Conservation (phyloP, 2,113 vertebrate genomes). For the Pygoscelis adeliae region DNA sequence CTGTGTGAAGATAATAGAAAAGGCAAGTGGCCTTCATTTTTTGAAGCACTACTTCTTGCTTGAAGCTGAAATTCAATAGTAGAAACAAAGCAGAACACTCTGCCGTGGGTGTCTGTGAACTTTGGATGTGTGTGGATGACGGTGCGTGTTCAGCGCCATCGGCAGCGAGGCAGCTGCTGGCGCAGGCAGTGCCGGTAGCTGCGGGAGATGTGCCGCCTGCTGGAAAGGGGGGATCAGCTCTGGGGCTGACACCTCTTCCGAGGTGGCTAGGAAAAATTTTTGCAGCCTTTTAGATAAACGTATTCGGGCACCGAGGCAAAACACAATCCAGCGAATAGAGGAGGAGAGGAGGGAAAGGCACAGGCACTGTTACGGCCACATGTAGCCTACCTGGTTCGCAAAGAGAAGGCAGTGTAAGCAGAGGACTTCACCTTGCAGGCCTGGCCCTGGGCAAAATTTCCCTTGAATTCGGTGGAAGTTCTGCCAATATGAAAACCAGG, state of each 20-base stretch:
- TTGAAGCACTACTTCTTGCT: neutral
- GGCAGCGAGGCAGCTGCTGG: neutral
- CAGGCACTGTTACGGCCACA: accelerated
- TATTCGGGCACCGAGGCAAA: neutral
- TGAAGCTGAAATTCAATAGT: neutral
- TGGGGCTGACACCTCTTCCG: neutral
- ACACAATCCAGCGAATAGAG: accelerated
- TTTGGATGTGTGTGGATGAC: neutral
- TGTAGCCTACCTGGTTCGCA: accelerated
- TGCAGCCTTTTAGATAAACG: neutral
- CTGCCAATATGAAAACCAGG: neutral
- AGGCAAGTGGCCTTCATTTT: neutral
- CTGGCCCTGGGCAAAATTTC: neutral
- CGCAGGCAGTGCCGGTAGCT: accelerated
- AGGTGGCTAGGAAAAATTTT: neutral
- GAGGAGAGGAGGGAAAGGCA: neutral
- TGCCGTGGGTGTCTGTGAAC: accelerated
- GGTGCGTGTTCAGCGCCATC: accelerated
- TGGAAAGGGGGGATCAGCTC: neutral
- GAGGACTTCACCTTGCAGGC: neutral
- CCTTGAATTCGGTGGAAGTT: neutral
- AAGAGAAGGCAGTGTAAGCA: neutral
- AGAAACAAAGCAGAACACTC: neutral
- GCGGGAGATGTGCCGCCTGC: neutral
- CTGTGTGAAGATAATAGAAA: neutral